Evolutionary conservation across 2,888 invertebrate genomes (phyloP).

Genomic region (Trissoscelio sp.): DNA sequence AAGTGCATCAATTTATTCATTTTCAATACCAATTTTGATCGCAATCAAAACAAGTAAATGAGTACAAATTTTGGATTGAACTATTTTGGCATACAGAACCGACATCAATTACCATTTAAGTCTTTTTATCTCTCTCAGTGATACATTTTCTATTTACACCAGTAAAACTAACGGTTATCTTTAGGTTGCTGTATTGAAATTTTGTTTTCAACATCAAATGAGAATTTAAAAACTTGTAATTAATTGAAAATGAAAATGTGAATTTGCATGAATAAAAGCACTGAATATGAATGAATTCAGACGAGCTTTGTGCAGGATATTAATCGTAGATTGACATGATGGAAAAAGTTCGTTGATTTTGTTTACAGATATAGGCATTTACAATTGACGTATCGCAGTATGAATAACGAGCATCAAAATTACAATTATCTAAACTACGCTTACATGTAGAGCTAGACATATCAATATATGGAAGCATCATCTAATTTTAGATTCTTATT

Average conservation of each 20-base stretch:
- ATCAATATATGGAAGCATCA: conserved; percentile 61
- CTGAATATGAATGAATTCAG: conserved; percentile 42
- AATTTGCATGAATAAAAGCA: neutral
- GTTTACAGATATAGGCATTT: conserved; percentile 69
- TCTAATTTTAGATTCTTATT: conserved; percentile 25
- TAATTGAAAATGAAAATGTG: too few relatives aligned
- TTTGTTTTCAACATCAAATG: neutral
- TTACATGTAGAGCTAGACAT: conserved; percentile 64
- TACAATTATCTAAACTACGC: conserved; percentile 68
- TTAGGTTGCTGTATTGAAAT: conserved; percentile 55
- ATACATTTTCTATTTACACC: conserved; percentile 61
- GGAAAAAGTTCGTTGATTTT: conserved; percentile 66
- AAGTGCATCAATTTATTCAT: neutral
- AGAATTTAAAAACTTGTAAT: too few relatives aligned
- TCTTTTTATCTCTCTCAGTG: conserved; percentile 65
- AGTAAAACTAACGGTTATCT: conserved; percentile 58
- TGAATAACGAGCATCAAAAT: conserved; percentile 69
- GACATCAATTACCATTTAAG: conserved; percentile 59
- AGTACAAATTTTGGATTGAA: neutral
- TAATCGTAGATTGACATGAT: conserved; percentile 54
- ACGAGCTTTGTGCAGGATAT: conserved; percentile 47
- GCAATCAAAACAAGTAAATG: neutral
- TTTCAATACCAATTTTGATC: neutral
- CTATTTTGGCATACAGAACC: conserved; percentile 51
- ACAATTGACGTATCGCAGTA: conserved; percentile 72